Evolutionary conservation across 2,888 invertebrate genomes (phyloP).

Genomic region (Mimumesa dahlbomi): DNA sequence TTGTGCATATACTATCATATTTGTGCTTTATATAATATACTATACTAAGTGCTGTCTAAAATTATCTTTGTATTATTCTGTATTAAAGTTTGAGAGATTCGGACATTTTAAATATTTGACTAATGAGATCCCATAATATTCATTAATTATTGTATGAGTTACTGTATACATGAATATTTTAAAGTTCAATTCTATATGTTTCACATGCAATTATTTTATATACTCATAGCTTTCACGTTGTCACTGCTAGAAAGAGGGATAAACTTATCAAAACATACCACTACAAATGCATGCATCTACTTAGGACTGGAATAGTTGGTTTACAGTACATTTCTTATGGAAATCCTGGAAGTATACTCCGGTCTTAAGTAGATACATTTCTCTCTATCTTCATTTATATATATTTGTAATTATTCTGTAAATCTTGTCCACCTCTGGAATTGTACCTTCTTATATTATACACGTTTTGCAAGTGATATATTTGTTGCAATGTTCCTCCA

Average conservation of each 20-base stretch:
- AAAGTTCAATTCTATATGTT: background rate
- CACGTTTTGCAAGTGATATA: slow-evolving; percentile 17
- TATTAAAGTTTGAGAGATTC: too few species aligned
- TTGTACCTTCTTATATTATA: slow-evolving; percentile 53
- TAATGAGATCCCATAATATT: background rate
- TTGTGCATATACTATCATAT: slow-evolving; percentile 46
- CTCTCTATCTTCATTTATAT: slow-evolving; percentile 36
- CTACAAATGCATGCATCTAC: slow-evolving; percentile 76
- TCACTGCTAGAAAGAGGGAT: slow-evolving; percentile 15
- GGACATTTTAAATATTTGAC: too few species aligned
- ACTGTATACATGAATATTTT: too few species aligned
- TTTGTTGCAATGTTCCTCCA: slow-evolving; percentile 70
- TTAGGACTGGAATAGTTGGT: slow-evolving; percentile 74
- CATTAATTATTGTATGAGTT: background rate
- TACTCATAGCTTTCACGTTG: background rate
- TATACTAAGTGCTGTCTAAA: slow-evolving; percentile 5
- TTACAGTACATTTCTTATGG: slow-evolving; percentile 79
- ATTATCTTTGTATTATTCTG: too few species aligned
- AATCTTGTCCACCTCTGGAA: slow-evolving; percentile 76
- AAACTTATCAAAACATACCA: slow-evolving; percentile 31
- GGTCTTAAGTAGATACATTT: slow-evolving; percentile 74
- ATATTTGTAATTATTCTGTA: slow-evolving; percentile 24
- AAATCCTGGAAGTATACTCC: slow-evolving; percentile 64
- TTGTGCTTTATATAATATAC: slow-evolving; percentile 36
- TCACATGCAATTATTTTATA: slow-evolving; percentile 28